Evolutionary conservation across 2,113 vertebrate genomes (phyloP).

Genomic region (Mormyrus iriodes): DNA sequence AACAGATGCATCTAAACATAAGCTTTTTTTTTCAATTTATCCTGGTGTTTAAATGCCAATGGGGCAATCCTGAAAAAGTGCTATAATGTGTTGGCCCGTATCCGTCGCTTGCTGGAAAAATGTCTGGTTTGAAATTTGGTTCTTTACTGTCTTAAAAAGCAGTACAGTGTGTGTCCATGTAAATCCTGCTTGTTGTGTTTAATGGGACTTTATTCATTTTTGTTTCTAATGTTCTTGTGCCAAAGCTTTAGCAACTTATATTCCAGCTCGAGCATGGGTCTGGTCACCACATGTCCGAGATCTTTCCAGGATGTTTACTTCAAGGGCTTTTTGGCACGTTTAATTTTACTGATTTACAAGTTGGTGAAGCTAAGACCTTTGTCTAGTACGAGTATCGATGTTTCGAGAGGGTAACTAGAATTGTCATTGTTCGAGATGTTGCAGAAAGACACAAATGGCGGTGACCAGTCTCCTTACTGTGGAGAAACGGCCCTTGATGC

Average conservation of each 20-base stretch:
- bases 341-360: neutral
- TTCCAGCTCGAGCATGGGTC: slow-evolving; percentile 21
- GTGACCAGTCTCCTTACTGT: neutral
- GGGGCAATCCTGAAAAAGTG: neutral
- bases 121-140: slow-evolving; percentile 50
- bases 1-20: neutral
- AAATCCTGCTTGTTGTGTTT: slow-evolving; percentile 49
- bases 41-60: slow-evolving; percentile 1
- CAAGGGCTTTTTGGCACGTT: neutral
- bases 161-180: slow-evolving; percentile 44
- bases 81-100: neutral
- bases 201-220: slow-evolving; percentile 32
- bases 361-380: slow-evolving; percentile 10
- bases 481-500: neutral
- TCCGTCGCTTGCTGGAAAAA: slow-evolving; percentile 27
- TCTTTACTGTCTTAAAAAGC: slow-evolving; percentile 44
- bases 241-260: slow-evolving; percentile 29
- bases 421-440: neutral
- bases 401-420: neutral
- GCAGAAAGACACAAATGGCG: neutral
- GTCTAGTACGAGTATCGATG: neutral
- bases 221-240: slow-evolving; percentile 33
- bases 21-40: neutral
- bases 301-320: slow-evolving; percentile 15
- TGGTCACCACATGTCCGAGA: slow-evolving; percentile 20